These are phyloP conservation scores for Pogonomyrmex barbatus DNA, from an alignment of 1,140 invertebrate species.

Conservation along the genomic window DNA sequence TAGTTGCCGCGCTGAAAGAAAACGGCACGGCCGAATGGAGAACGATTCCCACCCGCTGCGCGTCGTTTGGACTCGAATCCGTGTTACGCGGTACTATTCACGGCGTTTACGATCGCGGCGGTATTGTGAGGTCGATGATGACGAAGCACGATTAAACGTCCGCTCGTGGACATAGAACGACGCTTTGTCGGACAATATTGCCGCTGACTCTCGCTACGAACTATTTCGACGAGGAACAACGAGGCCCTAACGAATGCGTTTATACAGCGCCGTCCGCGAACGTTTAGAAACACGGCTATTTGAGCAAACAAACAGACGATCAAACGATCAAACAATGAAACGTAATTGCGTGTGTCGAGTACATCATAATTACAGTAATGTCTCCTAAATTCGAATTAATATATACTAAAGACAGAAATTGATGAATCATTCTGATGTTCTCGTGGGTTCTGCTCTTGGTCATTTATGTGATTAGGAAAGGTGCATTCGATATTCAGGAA, in stretches of 20 bases:
- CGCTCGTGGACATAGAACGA: conserved; percentile 32
- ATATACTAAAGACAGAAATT: not conserved
- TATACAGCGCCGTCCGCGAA: not conserved
- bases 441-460: not conserved
- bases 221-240: conserved; percentile 45
- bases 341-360: not conserved
- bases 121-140: conserved; percentile 74
- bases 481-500: not conserved
- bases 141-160: conserved; percentile 64
- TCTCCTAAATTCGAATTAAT: not conserved
- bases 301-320: not conserved
- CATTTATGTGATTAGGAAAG: conserved; percentile 10
- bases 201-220: conserved; percentile 32
- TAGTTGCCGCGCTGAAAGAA: not conserved
- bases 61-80: conserved; percentile 57
- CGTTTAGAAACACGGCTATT: not conserved
- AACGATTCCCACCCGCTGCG: conserved; percentile 72
- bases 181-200: conserved; percentile 48
- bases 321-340: not conserved
- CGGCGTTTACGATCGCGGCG: conserved; percentile 64
- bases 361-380: not conserved
- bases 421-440: not conserved
- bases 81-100: conserved; percentile 77
- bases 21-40: conserved; percentile 52
- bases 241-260: conserved; percentile 12